These are phyloP conservation scores for Tokudaia tokunoshimensis DNA, from an alignment of 2,797 vertebrate genomes.

Conservation along the genomic window DNA sequence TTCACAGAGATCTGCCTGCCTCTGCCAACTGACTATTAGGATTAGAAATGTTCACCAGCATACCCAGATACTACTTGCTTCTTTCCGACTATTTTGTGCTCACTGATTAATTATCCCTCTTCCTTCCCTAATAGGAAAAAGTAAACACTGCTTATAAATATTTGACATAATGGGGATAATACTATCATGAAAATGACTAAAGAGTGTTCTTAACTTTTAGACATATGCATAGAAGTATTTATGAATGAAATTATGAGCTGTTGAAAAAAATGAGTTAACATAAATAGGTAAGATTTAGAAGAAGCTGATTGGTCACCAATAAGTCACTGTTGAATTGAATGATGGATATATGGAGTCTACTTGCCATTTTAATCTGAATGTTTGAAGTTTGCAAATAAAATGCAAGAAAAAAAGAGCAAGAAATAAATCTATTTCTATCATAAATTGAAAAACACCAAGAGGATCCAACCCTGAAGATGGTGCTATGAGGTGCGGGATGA, in stretches of 20 bases:
- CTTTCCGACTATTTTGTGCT: not conserved
- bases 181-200: not conserved
- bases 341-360: not conserved
- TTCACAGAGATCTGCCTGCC: not conserved
- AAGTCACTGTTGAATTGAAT: not conserved
- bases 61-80: not conserved
- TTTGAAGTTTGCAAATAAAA: slow-evolving; percentile 8
- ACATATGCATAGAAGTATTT: not conserved
- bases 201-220: not conserved
- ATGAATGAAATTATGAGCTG: not conserved
- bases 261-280: not conserved
- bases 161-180: not conserved
- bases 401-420: not conserved
- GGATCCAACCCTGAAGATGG: not conserved
- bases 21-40: not conserved
- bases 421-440: slow-evolving; percentile 1
- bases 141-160: slow-evolving; percentile 1
- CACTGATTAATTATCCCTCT: not conserved
- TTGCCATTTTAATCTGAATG: not conserved
- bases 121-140: not conserved
- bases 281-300: not conserved
- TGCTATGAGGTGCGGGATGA: not conserved
- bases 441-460: not conserved
- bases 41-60: not conserved
- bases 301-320: not conserved